These are phyloP conservation scores for Phyllopteryx taeniolatus DNA, from an alignment of 2,113 vertebrate species.

Conservation along the genomic window DNA sequence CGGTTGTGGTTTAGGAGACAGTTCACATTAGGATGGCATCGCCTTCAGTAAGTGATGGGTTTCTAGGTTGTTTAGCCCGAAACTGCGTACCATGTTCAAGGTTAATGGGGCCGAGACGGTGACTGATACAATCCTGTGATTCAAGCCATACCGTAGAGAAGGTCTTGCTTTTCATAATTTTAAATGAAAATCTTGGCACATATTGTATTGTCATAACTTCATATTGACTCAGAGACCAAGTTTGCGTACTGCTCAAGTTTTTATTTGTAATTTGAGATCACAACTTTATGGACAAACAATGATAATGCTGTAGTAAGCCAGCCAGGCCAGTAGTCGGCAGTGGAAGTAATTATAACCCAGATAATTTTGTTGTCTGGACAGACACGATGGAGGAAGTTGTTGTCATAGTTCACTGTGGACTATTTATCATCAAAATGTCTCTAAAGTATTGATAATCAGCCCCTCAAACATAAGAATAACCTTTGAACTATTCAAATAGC, in stretches of 20 bases:
- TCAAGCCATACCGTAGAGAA: slow-evolving; percentile 5
- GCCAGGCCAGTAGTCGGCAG: not conserved
- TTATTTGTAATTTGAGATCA: not conserved
- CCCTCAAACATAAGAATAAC: not conserved
- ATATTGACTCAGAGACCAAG: not conserved
- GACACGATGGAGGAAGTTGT: not conserved
- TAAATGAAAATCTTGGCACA: not conserved
- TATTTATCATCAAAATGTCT: not conserved
- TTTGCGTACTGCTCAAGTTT: not conserved
- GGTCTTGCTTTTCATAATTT: not conserved
- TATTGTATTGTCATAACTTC: not conserved
- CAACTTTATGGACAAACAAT: not conserved
- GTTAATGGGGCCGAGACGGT: slow-evolving; percentile 40
- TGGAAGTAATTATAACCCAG: not conserved
- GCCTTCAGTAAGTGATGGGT: slow-evolving; percentile 36
- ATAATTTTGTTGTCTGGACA: not conserved
- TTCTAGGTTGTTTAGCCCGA: slow-evolving; percentile 33
- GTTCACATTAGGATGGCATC: slow-evolving; percentile 51
- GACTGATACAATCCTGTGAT: slow-evolving; percentile 34
- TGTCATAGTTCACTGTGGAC: not conserved
- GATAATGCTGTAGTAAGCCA: not conserved
- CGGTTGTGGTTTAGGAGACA: slow-evolving; percentile 25
- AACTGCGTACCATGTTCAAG: slow-evolving; percentile 28
- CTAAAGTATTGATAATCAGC: not conserved
- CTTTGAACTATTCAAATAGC: not conserved